Conservation (phyloP, 2,888 invertebrate species). For the Mechanitis messenoides region DNA sequence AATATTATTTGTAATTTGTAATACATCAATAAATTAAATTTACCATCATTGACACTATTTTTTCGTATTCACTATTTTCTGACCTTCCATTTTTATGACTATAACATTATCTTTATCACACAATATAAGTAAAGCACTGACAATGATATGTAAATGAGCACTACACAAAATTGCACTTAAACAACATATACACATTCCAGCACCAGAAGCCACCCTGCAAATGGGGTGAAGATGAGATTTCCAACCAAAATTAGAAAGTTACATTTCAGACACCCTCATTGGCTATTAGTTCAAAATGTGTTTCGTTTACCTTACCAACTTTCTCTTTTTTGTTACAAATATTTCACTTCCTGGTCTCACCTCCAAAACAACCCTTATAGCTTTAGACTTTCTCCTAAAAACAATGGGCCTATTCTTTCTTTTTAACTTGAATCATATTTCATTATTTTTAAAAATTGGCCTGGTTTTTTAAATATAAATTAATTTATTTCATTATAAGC, state of each 20-base stretch:
- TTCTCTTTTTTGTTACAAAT: conserved; percentile 75
- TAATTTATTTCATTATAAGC: too few relatives aligned
- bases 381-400: conserved; percentile 66
- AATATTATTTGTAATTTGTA: too few relatives aligned
- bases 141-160: conserved; percentile 7
- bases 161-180: conserved; percentile 23
- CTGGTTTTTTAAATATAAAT: too few relatives aligned
- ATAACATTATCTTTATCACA: conserved; percentile 5
- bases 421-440: conserved; percentile 23
- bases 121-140: conserved; percentile 12
- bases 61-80: neutral
- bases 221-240: conserved; percentile 51
- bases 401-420: conserved; percentile 41
- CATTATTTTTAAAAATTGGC: neutral
- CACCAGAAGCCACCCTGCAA: conserved; percentile 55
- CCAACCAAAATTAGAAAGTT: conserved; percentile 70
- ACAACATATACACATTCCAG: conserved; percentile 18
- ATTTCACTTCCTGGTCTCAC: conserved; percentile 61
- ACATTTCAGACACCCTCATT: conserved; percentile 45
- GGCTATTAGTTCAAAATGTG: conserved; percentile 52
- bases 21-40: too few relatives aligned
- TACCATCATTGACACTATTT: neutral
- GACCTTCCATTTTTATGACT: neutral
- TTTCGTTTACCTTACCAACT: conserved; percentile 56
- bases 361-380: conserved; percentile 61